Base-by-base conservation (phyloP, 2,113 vertebrate species). In the Halichoerus grypus region DNA sequence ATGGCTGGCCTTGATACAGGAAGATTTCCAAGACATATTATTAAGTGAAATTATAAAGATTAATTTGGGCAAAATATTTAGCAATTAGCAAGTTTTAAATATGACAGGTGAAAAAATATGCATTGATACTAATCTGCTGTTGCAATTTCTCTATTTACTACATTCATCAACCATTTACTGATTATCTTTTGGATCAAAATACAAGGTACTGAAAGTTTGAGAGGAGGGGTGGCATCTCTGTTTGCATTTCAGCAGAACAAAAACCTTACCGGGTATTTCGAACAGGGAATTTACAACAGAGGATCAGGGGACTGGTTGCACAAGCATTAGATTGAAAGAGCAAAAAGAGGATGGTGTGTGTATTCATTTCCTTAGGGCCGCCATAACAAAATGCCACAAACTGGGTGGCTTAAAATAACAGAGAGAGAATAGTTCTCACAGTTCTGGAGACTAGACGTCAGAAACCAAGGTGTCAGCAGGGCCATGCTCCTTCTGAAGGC, bases 21-120 rank as follows among this genome's bases (percentile, higher is more conserved):
- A 95, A 87, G 36, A 93, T 95, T 97, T 93, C 76, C 31, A 93
- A 95, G 63, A 84, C 33, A 88, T 71, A 84, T 88, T 89, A 86
- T 80, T 93, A 77, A 97, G 31, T 85, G 36, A 93, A 93, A 85
- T 72, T 77, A 74, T 97, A 79, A 94, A 67, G 19, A 89, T 89
- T 42, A 74, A 36, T 51, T 92, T 49, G n/a, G 61, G 26, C 65
- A 93, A 91, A 94, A 97, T 97, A 98, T 96, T 96, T 97, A 96
- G 57, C 79, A 95, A 92, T 94, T 97, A 91, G 28, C 26, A 86
- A 85, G 21, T 92, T 96, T 90, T 91, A 97, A 97, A 87, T 53
- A 88, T 93, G 82, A 96, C 86, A 96, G 36, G 33, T 96, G 28
- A 97, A 96, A 96, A 94, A 95, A 89, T 97, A 94, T 82, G 82